Base-by-base conservation (phyloP, 2,797 vertebrate genomes). In the Mionectes olivaceus region DNA sequence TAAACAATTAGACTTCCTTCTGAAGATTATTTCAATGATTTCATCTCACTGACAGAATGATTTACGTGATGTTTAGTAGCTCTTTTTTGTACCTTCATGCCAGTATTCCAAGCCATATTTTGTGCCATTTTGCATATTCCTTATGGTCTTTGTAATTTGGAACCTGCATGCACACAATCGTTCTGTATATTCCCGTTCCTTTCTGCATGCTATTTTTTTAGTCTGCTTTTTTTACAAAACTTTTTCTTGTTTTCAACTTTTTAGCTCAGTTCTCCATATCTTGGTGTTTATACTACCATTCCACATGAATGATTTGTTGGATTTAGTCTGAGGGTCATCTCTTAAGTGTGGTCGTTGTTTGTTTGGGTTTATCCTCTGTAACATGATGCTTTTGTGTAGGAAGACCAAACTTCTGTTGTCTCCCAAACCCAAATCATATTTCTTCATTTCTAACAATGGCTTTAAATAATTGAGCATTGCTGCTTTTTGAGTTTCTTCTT, bases 1-100 rank as follows among this genome's bases (percentile, higher is more conserved):
- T 78, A 65, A 92, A 67, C 37, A 84, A 82, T 91, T 85, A 85
- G 68, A 19, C 74, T 84, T 96, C 44, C 63, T 82, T 93, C 82
- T 5, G 4, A 90, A 91, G 74, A 44, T 83, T 46, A 16, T 73
- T 75, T 88, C 39, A 56, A 3, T 37, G 13, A 57, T 73, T 86
- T 5, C 0, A 0, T 92, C 85, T 94, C 91, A 74, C 83, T 94
- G 87, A 63, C 33, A 53, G 61, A 59, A 95, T 37, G 47, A 95
- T 89, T 92, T 91, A 69, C 1, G 0, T 91, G 76, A 30, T 73
- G 43, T 33, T 87, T 83, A 63, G 63, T 87, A 57, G 46, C 30
- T 79, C 37, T 59, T 84, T 80, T 90, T 86, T 76, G 44, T 86
- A 88, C 67, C n/a, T 83, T 94, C 73, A 82, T 73, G 63, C 33